Evolutionary conservation across 2,888 invertebrate species (phyloP).

Genomic region (Stomorhina lunata): DNA sequence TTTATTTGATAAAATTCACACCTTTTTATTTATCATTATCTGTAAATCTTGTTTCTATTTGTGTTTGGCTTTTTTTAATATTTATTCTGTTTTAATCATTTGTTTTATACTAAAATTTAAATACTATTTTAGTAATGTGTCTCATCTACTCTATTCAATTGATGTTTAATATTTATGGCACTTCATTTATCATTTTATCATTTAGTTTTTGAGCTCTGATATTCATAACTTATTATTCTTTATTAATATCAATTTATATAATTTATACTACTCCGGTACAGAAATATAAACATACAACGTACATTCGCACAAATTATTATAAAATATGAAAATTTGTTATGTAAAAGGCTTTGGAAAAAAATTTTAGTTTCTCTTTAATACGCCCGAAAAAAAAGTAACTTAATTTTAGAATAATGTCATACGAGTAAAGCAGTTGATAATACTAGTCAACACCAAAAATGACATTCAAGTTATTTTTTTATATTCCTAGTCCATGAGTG

Average conservation of each 20-base stretch:
- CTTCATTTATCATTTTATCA: neutral
- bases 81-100: constrained; percentile 20
- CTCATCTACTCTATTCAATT: neutral
- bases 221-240: neutral
- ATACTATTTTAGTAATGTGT: neutral
- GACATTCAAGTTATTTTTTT: too few species aligned
- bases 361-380: too few species aligned
- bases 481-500: too few species aligned
- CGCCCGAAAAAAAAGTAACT: too few species aligned
- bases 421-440: too few species aligned
- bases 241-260: neutral
- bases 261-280: neutral
- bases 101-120: neutral
- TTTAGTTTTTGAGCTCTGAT: neutral
- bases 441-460: too few species aligned
- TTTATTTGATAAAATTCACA: constrained; percentile 29
- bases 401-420: too few species aligned
- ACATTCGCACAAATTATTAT: too few species aligned
- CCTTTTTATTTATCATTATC: constrained; percentile 7
- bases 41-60: neutral
- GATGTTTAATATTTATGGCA: neutral
- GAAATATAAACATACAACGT: too few species aligned
- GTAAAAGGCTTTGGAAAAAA: neutral
- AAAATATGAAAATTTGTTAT: neutral
- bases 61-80: constrained; percentile 32